phyloP scores from a whole-genome alignment of 2,888 invertebrate genomes.

The Tipula unca region DNA sequence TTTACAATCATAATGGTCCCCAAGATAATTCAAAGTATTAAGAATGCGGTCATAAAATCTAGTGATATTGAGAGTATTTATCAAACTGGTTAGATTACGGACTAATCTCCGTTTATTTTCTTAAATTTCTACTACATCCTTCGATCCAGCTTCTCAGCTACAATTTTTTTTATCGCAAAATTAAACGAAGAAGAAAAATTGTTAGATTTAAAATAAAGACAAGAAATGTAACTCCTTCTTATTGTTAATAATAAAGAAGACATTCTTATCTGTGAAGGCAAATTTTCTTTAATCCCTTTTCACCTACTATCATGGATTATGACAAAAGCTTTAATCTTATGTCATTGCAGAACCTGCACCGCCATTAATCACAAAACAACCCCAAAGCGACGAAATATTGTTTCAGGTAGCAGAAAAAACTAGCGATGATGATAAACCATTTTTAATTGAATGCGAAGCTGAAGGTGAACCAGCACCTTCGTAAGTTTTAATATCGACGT shows the following conservation, averaged over 20 bases:
- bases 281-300: background rate
- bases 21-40: too few species aligned
- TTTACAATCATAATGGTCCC: too few species aligned
- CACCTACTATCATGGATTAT: background rate
- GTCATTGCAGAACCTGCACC: slow-evolving; percentile 66
- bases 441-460: slow-evolving; percentile 94
- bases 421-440: slow-evolving; percentile 84
- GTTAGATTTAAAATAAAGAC: background rate
- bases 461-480: slow-evolving; percentile 89
- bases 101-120: too few species aligned
- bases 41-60: too few species aligned
- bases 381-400: slow-evolving; percentile 80
- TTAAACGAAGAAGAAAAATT: background rate
- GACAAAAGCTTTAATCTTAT: background rate
- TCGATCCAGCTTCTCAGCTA: background rate
- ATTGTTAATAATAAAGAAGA: background rate
- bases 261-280: background rate
- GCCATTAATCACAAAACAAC: slow-evolving; percentile 86
- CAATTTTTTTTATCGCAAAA: background rate
- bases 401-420: slow-evolving; percentile 80
- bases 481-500: slow-evolving; percentile 48
- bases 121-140: too few species aligned
- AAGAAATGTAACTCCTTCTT: background rate
- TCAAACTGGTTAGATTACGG: too few species aligned
- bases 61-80: too few species aligned